phyloP scores from a whole-genome alignment of 2,888 invertebrate genomes.

The Abscondita cerata region DNA sequence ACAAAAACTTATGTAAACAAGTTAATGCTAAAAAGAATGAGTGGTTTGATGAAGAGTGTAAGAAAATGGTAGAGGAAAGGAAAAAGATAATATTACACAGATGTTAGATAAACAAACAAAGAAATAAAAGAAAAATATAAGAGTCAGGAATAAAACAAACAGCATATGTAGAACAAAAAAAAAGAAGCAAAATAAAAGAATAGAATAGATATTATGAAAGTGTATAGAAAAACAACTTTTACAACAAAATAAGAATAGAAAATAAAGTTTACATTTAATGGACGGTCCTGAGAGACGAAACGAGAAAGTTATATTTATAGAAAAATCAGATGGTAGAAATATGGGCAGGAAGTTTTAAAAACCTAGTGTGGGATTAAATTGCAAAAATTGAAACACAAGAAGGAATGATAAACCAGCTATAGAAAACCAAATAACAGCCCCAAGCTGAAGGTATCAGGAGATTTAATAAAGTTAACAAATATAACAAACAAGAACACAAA shows the following conservation, averaged over 20 bases:
- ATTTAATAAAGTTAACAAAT: too few relatives aligned
- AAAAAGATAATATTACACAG: not conserved
- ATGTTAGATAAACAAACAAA: not conserved
- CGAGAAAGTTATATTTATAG: not conserved
- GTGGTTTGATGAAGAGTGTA: too few relatives aligned
- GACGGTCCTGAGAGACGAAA: not conserved
- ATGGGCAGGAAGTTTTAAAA: too few relatives aligned
- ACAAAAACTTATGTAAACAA: too few relatives aligned
- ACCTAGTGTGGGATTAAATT: slow-evolving; percentile 1
- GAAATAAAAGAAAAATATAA: not conserved
- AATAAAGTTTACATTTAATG: not conserved
- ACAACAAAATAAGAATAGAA: slow-evolving; percentile 1
- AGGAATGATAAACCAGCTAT: not conserved
- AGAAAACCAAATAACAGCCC: not conserved
- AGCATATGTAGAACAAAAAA: not conserved
- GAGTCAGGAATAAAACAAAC: too few relatives aligned
- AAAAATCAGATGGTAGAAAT: too few relatives aligned
- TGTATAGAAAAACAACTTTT: not conserved
- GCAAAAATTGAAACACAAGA: not conserved
- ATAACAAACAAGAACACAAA: too few relatives aligned
- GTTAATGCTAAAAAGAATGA: too few relatives aligned
- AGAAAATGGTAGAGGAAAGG: not conserved
- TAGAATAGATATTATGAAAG: not conserved
- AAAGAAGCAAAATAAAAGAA: slow-evolving; percentile 1
- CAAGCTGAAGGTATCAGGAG: too few relatives aligned